These are phyloP conservation scores for Ophioninae sp. DNA, from an alignment of 2,888 invertebrate species.

Conservation along the genomic window DNA sequence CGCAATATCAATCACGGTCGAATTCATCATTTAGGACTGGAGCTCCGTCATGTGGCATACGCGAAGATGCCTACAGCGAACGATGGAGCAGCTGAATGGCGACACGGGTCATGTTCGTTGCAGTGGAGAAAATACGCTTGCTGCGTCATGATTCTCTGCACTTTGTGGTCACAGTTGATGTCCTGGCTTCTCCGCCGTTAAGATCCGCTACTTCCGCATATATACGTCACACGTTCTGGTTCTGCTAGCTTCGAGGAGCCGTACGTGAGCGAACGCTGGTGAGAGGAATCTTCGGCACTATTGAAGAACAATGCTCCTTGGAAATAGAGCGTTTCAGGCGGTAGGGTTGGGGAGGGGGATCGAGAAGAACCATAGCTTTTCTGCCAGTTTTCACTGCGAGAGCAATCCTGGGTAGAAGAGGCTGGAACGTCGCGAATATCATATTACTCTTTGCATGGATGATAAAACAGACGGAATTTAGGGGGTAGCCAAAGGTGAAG, in stretches of 20 bases:
- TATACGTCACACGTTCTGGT: constrained; percentile 55
- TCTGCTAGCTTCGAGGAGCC: constrained; percentile 30
- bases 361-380: neutral
- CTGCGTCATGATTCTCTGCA: constrained; percentile 61
- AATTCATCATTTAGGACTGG: constrained; percentile 51
- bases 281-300: constrained; percentile 28
- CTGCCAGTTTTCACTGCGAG: constrained; percentile 20
- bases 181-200: constrained; percentile 28
- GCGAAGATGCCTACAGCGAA: constrained; percentile 10
- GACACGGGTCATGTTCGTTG: constrained; percentile 26
- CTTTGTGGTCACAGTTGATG: constrained; percentile 62
- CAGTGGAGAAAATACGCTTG: constrained; percentile 39
- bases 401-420: constrained; percentile 6
- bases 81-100: constrained; percentile 15
- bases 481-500: constrained; percentile 10
- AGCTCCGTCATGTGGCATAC: constrained; percentile 37
- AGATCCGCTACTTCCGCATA: constrained; percentile 54
- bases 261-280: neutral
- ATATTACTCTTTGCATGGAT: constrained; percentile 34
- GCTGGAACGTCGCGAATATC: constrained; percentile 16
- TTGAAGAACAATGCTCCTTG: constrained; percentile 4
- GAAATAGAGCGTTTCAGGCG: constrained; percentile 14
- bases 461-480: constrained; percentile 35
- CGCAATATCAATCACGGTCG: constrained; percentile 58
- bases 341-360: constrained; percentile 6